Percentiles rank a stretch among this genome's conserved stretches.
Evolutionary conservation across 2,113 vertebrate genomes (phyloP).

Genomic region (Maccullochella peelii): DNA sequence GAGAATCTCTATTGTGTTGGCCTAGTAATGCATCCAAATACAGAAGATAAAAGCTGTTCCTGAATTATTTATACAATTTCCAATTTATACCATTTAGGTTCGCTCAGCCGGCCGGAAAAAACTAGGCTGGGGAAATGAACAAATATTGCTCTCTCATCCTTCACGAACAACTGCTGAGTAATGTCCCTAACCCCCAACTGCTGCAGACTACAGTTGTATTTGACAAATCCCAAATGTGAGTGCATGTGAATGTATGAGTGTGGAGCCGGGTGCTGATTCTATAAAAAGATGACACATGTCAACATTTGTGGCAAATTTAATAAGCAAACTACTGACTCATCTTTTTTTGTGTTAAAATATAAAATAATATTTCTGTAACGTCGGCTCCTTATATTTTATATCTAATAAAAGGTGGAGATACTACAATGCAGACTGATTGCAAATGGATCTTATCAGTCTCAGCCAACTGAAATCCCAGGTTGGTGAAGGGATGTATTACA

Average conservation of each 20-base stretch:
- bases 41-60: slow-evolving; percentile 49
- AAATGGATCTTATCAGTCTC: background rate
- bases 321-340: background rate
- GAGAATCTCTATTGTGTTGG: slow-evolving; percentile 26
- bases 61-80: slow-evolving; percentile 63
- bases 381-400: background rate
- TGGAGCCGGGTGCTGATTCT: background rate
- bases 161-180: slow-evolving; percentile 36
- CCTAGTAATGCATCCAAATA: slow-evolving; percentile 43
- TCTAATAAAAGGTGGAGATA: background rate
- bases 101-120: slow-evolving; percentile 17
- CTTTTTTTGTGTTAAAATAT: background rate
- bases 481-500: background rate
- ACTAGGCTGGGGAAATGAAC: slow-evolving; percentile 17
- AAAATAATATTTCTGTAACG: background rate
- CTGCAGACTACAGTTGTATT: slow-evolving; percentile 16
- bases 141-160: slow-evolving; percentile 44
- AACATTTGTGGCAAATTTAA: background rate
- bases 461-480: background rate
- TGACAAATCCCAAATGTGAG: slow-evolving; percentile 15
- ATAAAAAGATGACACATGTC: background rate
- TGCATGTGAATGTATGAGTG: background rate
- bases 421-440: background rate
- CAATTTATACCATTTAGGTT: slow-evolving; percentile 61
- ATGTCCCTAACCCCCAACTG: slow-evolving; percentile 30